phyloP scores from a whole-genome alignment of 2,797 vertebrate species.

The Sebastes diploproa region DNA sequence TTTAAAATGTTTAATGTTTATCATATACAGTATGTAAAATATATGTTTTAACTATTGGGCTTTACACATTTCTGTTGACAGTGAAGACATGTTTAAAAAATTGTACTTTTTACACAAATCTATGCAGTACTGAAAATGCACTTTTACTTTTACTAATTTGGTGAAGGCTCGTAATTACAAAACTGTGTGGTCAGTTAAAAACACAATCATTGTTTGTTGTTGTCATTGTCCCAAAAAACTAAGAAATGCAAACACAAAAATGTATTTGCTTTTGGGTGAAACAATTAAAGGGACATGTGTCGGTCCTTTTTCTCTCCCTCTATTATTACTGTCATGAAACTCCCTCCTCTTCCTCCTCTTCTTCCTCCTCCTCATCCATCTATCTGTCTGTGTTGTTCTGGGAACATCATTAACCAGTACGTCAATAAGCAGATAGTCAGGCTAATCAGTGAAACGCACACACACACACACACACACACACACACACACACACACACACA shows the following conservation, averaged over 20 bases:
- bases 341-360: not conserved
- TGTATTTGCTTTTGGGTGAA: not conserved
- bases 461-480: not conserved
- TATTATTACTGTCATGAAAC: not conserved
- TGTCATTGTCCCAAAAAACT: not conserved
- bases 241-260: not conserved
- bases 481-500: not conserved
- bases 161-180: not conserved
- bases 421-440: constrained; percentile 46
- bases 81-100: not conserved
- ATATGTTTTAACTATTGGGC: not conserved
- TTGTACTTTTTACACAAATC: not conserved
- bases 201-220: not conserved
- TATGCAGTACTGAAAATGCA: not conserved
- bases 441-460: constrained; percentile 33
- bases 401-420: constrained; percentile 46
- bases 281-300: not conserved
- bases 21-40: not conserved
- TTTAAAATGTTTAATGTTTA: not conserved
- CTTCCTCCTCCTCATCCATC: not conserved
- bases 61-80: not conserved
- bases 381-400: constrained; percentile 17
- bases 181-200: not conserved
- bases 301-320: not conserved
- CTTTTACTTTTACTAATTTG: not conserved